Evolutionary conservation across 2,888 invertebrate genomes (phyloP).

Genomic region (Ectemnius cavifrons): DNA sequence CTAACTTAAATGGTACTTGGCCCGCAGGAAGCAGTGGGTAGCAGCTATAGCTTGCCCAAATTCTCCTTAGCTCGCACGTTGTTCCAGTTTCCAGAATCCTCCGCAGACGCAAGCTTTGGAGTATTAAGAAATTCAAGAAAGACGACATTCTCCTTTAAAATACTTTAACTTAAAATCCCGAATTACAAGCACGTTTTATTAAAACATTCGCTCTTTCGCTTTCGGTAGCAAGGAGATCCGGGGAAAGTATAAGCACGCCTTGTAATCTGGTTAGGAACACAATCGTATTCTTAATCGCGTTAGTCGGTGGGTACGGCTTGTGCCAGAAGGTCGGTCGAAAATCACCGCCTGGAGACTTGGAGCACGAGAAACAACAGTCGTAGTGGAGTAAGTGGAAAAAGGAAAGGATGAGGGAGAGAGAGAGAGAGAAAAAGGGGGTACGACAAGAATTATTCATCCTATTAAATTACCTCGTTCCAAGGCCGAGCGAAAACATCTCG

Average conservation of each 20-base stretch:
- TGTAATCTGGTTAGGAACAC: conserved; percentile 44
- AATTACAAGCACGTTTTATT: too few species aligned
- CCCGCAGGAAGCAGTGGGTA: background rate
- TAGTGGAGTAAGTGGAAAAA: too few species aligned
- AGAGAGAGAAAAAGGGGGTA: background rate
- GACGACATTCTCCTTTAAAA: conserved; percentile 12
- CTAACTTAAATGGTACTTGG: background rate
- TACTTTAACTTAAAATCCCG: too few species aligned
- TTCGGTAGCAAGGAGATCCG: background rate
- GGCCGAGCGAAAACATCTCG: conserved; percentile 29
- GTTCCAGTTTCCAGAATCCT: conserved; percentile 24
- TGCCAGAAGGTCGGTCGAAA: background rate
- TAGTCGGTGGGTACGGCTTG: background rate
- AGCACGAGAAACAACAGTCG: conserved; percentile 7
- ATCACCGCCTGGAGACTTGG: background rate
- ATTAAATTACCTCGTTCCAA: conserved; percentile 41
- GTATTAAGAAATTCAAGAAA: conserved; percentile 55
- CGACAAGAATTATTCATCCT: conserved; percentile 28
- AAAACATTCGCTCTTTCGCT: background rate
- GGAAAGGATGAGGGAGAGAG: too few species aligned
- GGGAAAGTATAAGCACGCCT: background rate
- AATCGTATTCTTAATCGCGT: conserved; percentile 33
- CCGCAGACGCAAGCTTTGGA: conserved; percentile 14
- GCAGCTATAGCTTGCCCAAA: conserved; percentile 52
- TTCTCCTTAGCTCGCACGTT: conserved; percentile 56